These are phyloP conservation scores for Crossoptilon crossoptilon DNA, from an alignment of 2,797 vertebrate species.

Conservation along the genomic window DNA sequence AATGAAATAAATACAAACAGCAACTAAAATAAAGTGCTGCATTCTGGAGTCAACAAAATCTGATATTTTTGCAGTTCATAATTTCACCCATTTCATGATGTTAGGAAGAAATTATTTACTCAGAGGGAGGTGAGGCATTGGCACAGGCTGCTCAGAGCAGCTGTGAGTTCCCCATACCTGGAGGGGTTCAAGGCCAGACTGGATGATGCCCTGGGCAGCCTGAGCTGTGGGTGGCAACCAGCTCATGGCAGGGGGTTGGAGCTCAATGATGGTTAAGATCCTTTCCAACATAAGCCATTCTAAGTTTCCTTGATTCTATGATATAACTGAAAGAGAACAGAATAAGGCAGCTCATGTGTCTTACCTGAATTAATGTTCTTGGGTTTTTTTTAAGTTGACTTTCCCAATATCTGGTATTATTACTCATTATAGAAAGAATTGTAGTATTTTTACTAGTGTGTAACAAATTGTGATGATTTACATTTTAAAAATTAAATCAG, in stretches of 20 bases:
- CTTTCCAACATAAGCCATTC: too few species aligned
- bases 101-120: too few species aligned
- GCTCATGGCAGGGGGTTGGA: too few species aligned
- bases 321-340: neutral
- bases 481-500: neutral
- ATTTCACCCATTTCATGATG: neutral
- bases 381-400: neutral
- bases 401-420: neutral
- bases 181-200: too few species aligned
- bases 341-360: neutral
- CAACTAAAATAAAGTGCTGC: neutral
- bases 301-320: too few species aligned
- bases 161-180: too few species aligned
- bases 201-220: too few species aligned
- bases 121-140: too few species aligned
- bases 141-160: too few species aligned
- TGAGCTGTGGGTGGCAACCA: too few species aligned
- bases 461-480: neutral
- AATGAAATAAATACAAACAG: neutral
- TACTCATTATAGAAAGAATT: neutral
- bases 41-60: neutral
- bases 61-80: neutral
- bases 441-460: neutral
- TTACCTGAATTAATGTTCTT: neutral
- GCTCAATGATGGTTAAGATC: too few species aligned